Percentiles rank a stretch among this genome's conserved stretches.
Evolutionary conservation across 1,140 invertebrate genomes (phyloP).

Genomic region (Meloidogyne exigua): DNA sequence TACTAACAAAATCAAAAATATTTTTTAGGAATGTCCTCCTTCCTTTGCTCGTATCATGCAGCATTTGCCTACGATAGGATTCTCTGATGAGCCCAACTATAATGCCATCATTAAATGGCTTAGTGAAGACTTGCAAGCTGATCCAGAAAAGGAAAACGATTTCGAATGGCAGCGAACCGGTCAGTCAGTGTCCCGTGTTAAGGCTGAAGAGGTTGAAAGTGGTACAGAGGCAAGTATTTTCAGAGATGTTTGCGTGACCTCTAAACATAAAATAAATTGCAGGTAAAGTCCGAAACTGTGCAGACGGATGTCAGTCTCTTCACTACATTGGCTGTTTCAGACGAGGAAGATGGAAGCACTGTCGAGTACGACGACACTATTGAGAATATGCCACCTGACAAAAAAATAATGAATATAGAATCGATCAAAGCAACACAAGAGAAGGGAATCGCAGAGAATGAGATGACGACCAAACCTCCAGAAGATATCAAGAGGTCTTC

Average conservation of each 20-base stretch:
- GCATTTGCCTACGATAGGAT: neutral
- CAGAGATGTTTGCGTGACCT: neutral
- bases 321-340: neutral
- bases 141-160: neutral
- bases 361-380: neutral
- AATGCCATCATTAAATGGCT: neutral
- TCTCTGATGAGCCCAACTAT: neutral
- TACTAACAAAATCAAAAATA: neutral
- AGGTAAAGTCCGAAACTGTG: neutral
- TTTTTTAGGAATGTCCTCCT: neutral
- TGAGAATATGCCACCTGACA: constrained; percentile 1
- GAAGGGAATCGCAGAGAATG: neutral
- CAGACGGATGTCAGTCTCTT: neutral
- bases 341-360: neutral
- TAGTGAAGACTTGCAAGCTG: neutral
- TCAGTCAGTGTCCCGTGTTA: neutral
- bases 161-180: neutral
- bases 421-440: neutral
- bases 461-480: neutral
- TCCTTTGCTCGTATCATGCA: neutral
- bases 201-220: neutral
- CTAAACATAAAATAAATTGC: neutral
- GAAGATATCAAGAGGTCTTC: neutral
- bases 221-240: neutral
- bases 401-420: neutral